Evolutionary conservation across 2,797 vertebrate species (phyloP).

Genomic region (Coranthus polyacanthus): DNA sequence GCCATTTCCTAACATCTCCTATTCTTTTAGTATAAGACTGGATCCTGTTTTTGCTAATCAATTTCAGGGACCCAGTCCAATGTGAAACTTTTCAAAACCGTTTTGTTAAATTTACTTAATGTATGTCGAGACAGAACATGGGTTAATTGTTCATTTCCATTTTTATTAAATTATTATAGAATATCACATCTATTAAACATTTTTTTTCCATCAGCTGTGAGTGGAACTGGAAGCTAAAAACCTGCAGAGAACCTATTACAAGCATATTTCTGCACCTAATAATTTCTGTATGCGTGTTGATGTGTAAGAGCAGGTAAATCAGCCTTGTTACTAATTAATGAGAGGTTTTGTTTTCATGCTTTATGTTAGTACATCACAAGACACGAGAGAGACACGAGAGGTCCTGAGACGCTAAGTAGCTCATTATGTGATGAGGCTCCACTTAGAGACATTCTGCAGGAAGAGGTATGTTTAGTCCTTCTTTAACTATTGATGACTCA

Average conservation of each 20-base stretch:
- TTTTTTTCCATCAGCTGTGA: background rate
- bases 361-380: slow-evolving; percentile 53
- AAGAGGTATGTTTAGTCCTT: slow-evolving; percentile 71
- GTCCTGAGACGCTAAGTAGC: slow-evolving; percentile 60
- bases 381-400: slow-evolving; percentile 68
- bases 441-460: slow-evolving; percentile 65
- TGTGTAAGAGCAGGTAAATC: no score
- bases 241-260: background rate
- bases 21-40: background rate
- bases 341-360: slow-evolving; percentile 56
- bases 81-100: slow-evolving; percentile 1
- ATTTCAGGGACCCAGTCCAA: slow-evolving; percentile 2
- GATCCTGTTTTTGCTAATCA: background rate
- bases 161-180: no score
- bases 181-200: no score
- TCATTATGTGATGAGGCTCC: slow-evolving; percentile 65
- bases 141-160: background rate
- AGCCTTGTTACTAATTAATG: slow-evolving; percentile 62
- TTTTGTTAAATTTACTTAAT: background rate
- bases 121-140: background rate
- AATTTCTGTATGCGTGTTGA: background rate
- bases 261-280: background rate
- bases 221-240: background rate
- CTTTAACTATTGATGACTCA: slow-evolving; percentile 80
- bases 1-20: slow-evolving; percentile 6